Conservation (phyloP, 2,888 invertebrate genomes). For the Tenthredo distinguenda region DNA sequence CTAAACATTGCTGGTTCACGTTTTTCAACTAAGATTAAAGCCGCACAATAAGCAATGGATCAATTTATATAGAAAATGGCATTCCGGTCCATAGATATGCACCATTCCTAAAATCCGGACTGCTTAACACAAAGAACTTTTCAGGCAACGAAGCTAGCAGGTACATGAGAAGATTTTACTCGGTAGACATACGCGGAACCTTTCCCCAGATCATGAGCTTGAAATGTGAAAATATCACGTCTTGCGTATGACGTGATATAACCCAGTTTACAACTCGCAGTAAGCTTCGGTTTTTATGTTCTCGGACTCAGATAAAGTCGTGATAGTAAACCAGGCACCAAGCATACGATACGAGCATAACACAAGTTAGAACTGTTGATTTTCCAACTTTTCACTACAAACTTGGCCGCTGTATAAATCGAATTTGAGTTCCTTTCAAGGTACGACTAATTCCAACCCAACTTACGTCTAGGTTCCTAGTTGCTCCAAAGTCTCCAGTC, state of each 20-base stretch:
- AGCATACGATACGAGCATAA: background rate
- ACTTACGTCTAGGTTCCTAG: background rate
- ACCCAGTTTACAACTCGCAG: conserved; percentile 23
- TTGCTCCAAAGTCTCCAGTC: background rate
- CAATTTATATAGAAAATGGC: background rate
- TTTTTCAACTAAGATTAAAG: background rate
- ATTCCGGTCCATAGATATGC: background rate
- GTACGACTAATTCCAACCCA: background rate
- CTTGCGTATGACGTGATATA: conserved; percentile 17
- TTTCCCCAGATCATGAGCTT: conserved; percentile 1
- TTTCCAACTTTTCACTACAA: background rate
- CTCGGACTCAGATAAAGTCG: conserved; percentile 10
- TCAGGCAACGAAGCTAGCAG: background rate
- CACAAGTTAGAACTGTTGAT: background rate
- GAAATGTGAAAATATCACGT: background rate
- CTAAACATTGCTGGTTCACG: background rate
- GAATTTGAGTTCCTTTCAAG: background rate
- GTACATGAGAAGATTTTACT: background rate
- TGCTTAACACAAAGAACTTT: background rate
- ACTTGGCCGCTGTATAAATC: background rate
- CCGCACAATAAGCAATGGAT: background rate
- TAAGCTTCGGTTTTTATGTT: conserved; percentile 10
- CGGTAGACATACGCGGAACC: background rate
- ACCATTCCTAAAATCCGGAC: background rate
- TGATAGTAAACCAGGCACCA: background rate